Base-by-base conservation (phyloP, 2,888 invertebrate species). In the Conus canariensis region DNA sequence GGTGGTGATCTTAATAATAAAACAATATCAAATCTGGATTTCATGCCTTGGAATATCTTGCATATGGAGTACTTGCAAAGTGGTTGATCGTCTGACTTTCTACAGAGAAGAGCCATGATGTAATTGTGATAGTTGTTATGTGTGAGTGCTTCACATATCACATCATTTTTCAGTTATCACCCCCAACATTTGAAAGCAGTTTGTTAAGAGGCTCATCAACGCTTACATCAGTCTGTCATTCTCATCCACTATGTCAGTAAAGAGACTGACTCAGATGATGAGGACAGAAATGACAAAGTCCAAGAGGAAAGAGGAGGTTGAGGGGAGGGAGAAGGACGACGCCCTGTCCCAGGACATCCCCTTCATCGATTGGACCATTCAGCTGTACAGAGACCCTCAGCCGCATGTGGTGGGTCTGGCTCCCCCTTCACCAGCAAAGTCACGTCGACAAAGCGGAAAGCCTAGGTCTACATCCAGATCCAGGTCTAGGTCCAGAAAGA, bases 201-300 rank as follows among this genome's bases (percentile, higher is more conserved):
- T 10, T 14, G 64, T 64, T 64, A 14, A 64, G 64, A 10, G 64
- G 10, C 64, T 64, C 16, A 64, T 64, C 16, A 64, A 7, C 64
- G 16, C 64, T 64, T 64, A 64, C 10, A 64, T 64, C 64, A 16
- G 64, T 64, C 12, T 16, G 64, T 64, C 64, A 64, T 64, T 64
- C 64, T 16, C 64, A 10, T 64, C 64, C 82, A 83, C 6, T 7
- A 83, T 83, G 82, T 83, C 82, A 6, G 8, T 83, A 58, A 83
- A 83, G 82, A 83, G 82, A 19, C 58, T 83, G 82, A 83, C 58
- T 22, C 82, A 83, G 82, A 83, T 83, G 82, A 83, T 83, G 82
- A 83, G 82, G 82, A 58, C 82, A 58, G 82, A 83, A 58, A 83
- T 83, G 82, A 83, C 19, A 22, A 83, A 58, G 58, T 58, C 82